Base-by-base conservation (phyloP, 1,140 invertebrate genomes). In the Phortica variegata region DNA sequence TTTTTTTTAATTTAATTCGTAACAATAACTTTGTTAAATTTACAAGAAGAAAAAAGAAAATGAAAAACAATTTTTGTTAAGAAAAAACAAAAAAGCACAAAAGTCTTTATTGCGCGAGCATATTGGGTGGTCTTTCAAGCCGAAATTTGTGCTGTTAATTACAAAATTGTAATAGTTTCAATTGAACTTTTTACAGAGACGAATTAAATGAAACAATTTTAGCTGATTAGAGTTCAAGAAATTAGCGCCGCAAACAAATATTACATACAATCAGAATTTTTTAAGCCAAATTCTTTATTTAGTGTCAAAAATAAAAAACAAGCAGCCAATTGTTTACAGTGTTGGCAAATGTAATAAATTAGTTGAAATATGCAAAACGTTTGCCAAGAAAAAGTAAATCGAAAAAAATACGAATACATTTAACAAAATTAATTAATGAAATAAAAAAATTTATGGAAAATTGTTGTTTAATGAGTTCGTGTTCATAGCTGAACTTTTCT, bases 401-500 rank as follows among this genome's bases (percentile, higher is more conserved):
- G 17, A 32, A 37, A 10, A 36, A 17, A n/a, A 13, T 17, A 41
- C n/a, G 49, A 32, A 36, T 40, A 52, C 38, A 47, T 43, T 31
- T 52, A 43, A 40, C 39, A 42, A n/a, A n/a, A n/a, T n/a, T 31
- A 17, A 41, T 26, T 37, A 38, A 51, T 56, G 54, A 58, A 34
- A 41, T 21, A 43, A 31, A 50, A 29, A 58, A 58, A 60, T 60
- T 54, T n/a, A n/a, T n/a, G n/a, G n/a, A n/a, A 31, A 52, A 60
- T 45, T 58, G 51, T 52, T 51, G 63, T 68, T 60, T n/a, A n/a
- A 43, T 50, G 58, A 63, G 65, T 60, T 68, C 63, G 58, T 63
- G 60, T 69, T 68, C 49, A 50, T 53, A 58, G 58, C 63, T 68
- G 63, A 63, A 57, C 65, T 68, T 68, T n/a, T n/a, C n/a, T 69